Base-by-base conservation (phyloP, 1,140 invertebrate species). In the Chionoecetes opilio region DNA sequence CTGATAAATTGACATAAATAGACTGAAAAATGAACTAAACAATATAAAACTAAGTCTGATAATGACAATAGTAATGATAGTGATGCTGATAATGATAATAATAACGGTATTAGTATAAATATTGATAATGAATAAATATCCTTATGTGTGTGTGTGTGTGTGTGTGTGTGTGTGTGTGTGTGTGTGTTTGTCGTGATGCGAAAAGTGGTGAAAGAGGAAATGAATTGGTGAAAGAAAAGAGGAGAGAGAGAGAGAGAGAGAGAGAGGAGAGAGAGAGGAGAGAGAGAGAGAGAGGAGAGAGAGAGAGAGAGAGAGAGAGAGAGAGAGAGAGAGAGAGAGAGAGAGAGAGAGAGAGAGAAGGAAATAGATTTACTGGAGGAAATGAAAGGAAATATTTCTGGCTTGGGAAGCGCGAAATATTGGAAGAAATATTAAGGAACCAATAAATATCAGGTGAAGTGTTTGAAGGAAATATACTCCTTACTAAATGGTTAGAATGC, bases 81-180 rank as follows among this genome's bases (percentile, higher is more conserved):
- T 41, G 38, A 41, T 53, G 46, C 21, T 9, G 11, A 53, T 53
- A 53, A n/a, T n/a, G n/a, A n/a, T n/a, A n/a, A n/a, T 53, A 53
- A 53, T 14, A 53, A 53, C 21, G 21, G 21, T 53, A 53, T 1
- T 17, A 53, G 21, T 53, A 17, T 0, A 6, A 14, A 41, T 53
- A 17, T 53, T 9, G 11, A 53, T 53, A 53, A 53, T 53, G 2
- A 53, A 53, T 53, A 53, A n/a, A 26, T n/a, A 14, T 75, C 5
- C n/a, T 75, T 21, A 8, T 8, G 63, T n/a, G 63, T n/a, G 63
- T n/a, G 63, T 75, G 63, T 75, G 63, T 75, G 63, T 75, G 63
- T 75, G 63, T 75, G 63, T 75, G 63, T 75, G 63, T 75, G 63
- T 75, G 63, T 75, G 63, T 75, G 63, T 75, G 63, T 75, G 63